Evolutionary conservation across 2,888 invertebrate genomes (phyloP).

Genomic region (Synanthedon myopaeformis): DNA sequence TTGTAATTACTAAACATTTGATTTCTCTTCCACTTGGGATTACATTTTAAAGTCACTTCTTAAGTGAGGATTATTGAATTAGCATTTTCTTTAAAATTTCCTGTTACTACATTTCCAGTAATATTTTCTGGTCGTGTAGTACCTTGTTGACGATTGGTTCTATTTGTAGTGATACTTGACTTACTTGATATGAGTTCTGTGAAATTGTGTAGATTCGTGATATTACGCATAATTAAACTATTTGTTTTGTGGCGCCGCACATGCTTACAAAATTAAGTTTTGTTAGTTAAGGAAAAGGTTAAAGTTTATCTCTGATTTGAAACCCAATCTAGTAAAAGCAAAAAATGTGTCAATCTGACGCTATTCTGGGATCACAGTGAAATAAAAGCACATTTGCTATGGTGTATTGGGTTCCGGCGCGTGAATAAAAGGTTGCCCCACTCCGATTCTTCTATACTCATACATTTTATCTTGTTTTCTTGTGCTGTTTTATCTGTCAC

Average conservation of each 20-base stretch:
- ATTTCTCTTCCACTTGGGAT: conserved; percentile 4
- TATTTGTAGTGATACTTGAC: not conserved
- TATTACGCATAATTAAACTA: conserved; percentile 56
- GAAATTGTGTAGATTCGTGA: conserved; percentile 46
- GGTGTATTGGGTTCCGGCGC: too few relatives aligned
- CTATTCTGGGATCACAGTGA: too few relatives aligned
- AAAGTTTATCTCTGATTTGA: conserved; percentile 18
- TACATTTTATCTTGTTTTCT: too few relatives aligned
- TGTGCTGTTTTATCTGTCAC: too few relatives aligned
- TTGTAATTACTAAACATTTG: conserved; percentile 3
- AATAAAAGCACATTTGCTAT: too few relatives aligned
- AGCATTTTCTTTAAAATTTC: not conserved
- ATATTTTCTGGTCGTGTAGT: not conserved
- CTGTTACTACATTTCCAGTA: not conserved
- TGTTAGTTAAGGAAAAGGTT: conserved; percentile 38
- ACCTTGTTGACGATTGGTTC: not conserved
- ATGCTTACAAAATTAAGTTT: conserved; percentile 38
- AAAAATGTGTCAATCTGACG: too few relatives aligned
- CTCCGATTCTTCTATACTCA: too few relatives aligned
- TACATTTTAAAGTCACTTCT: not conserved
- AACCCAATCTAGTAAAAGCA: too few relatives aligned
- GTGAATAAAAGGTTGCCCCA: too few relatives aligned
- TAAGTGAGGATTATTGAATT: not conserved
- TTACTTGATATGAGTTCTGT: conserved; percentile 14
- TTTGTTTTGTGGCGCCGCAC: conserved; percentile 56